Percentiles rank a stretch among this genome's conserved stretches.
These are phyloP conservation scores for Micromys minutus DNA, from an alignment of 2,113 vertebrate species.

Conservation along the genomic window DNA sequence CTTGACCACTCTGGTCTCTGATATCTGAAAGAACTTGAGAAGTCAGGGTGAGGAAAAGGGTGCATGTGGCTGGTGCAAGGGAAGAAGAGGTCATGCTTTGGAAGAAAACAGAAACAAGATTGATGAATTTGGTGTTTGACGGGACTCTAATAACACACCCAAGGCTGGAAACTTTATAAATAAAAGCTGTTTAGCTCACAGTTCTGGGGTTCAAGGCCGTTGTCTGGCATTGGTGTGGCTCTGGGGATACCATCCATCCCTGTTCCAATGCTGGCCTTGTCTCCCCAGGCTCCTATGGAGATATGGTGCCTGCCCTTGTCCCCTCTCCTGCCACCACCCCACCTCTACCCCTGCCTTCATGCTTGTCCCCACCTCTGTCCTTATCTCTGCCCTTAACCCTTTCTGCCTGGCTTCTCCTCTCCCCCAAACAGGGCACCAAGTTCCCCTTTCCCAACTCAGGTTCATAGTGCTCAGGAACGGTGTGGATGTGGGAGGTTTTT, in stretches of 20 bases:
- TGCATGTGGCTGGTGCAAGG: too few relatives aligned
- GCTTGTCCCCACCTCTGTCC: too few relatives aligned
- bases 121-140: too few relatives aligned
- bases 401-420: not conserved
- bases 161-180: not conserved
- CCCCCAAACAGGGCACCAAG: not conserved
- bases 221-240: not conserved
- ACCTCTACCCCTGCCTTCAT: too few relatives aligned
- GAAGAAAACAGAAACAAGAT: not conserved
- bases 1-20: too few relatives aligned
- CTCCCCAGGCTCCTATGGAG: not conserved
- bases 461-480: not conserved
- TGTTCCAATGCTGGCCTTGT: not conserved
- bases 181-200: not conserved
- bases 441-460: not conserved
- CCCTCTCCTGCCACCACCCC: not conserved
- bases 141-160: not conserved
- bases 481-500: not conserved
- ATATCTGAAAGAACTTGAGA: too few relatives aligned
- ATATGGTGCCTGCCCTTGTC: not conserved
- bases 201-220: not conserved
- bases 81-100: too few relatives aligned
- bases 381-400: too few relatives aligned
- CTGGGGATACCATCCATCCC: not conserved
- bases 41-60: too few relatives aligned